Evolutionary conservation across 1,140 invertebrate genomes (phyloP), one percentile per base, ranked within the genome.

Genomic region (Papilio dardanus): DNA sequence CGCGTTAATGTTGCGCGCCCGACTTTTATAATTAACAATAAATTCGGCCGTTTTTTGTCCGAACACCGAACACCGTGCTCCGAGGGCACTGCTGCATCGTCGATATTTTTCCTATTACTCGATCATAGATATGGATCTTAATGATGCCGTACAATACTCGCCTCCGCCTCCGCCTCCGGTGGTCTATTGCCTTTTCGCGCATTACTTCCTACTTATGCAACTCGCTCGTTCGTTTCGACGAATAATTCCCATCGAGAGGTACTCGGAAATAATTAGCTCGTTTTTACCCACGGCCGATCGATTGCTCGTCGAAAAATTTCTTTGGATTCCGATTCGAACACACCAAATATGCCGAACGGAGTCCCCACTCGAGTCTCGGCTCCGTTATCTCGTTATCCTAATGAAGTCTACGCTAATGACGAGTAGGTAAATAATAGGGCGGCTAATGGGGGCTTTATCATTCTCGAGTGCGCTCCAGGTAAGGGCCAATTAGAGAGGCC

Each of bases 381-480:
- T 90, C 89, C 88, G 92, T 93, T 93, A 93, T 93, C 92, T 93
- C 90, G 92, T 93, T 93, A 92, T 90, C 92, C 92, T 93, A 93
- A 93, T 93, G 90, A 93, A 93, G 90, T 92, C 90, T 92, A 93
- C 90, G 89, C 89, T 93, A 93, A 93, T 93, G 90, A 92, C 89
- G 92, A 93, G 92, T 93, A 93, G 90, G 92, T 93, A 93, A 93
- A 93, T 93, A 93, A 92, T 93, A 93, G 90, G 92, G 89, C 89
- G 89, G 89, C 92, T 93, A 93, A 93, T 93, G 90, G 90, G 88
- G 90, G 90, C 92, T 92, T 93, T 92, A 92, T 93, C 92, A 93
- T 93, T 93, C 89, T 93, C 87, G 88, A 93, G 92, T 92, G 89
- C 88, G 90, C 92, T 92, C 85, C 90, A 92, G 92, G 92, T 92